Base-by-base conservation (phyloP, 2,797 vertebrate genomes). In the Megalops cyprinoides region DNA sequence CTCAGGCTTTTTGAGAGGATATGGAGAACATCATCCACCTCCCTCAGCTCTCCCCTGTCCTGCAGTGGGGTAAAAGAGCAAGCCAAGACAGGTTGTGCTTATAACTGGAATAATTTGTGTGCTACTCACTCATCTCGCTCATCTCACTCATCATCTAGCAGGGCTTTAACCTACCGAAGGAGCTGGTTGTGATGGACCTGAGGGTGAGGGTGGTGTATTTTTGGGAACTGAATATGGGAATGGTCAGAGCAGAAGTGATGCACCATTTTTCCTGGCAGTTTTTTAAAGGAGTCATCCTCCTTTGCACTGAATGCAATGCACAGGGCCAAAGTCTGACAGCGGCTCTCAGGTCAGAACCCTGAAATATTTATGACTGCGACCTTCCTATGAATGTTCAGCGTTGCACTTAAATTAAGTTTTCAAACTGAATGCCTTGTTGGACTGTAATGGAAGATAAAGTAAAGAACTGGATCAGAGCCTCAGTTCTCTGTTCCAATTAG, bases 311-410 rank as follows among this genome's bases (percentile, higher is more conserved):
- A 44, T 82, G 53, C 37, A 20, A 78, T 18, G 49, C 20, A 69
- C 9, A 14, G 31, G n/a, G 75, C 46, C 56, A 5, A 8, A 6
- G 31, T 28, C 48, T 31, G 1, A 14, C 53, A 39, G 44, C 8
- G 31, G 67, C 5, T 23, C 53, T 53, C 28, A 6, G 12, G 74
- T 81, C 81, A 73, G 87, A 90, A 90, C 91, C 89, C 90, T 92
- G 92, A 92, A 92, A 93, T 92, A 92, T 94, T 93, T 93, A 92
- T 90, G 91, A 94, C 94, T 93, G 91, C 93, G 92, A 93, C 92
- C 92, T 93, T 92, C 90, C 93, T 91, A 76, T 92, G 92, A 94
- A 94, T 93, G 93, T 93, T 93, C 92, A 20, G 34, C 28, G 69
- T 69, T 93, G 93, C 94, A 94, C 93, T 95, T 94, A 93, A 93